Conservation (phyloP, 1,140 invertebrate species). For the Apolygus lucorum region DNA sequence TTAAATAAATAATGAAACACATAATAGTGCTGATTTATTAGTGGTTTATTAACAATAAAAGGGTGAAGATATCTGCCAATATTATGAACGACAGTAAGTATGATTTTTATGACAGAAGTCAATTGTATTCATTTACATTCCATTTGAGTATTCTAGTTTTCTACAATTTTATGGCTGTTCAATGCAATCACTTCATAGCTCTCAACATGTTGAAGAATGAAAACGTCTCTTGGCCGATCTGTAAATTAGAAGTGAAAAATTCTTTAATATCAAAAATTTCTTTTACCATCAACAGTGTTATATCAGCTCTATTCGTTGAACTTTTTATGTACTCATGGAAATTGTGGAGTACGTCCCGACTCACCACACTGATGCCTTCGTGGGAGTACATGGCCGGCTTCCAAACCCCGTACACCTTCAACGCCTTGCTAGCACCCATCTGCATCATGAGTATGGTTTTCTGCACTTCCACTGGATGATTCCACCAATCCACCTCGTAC, state of each 20-base stretch:
- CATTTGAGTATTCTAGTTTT: not conserved
- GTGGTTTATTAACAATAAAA: no score
- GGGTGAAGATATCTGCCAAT: no score
- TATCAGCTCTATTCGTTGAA: not conserved
- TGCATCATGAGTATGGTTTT: slow-evolving; percentile 1
- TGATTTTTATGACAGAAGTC: not conserved
- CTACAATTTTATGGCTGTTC: not conserved
- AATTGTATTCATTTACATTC: not conserved
- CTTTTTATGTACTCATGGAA: not conserved
- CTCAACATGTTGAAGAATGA: not conserved
- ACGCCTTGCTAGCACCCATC: not conserved
- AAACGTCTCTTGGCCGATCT: not conserved
- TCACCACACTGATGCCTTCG: not conserved
- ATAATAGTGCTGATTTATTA: no score
- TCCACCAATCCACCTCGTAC: not conserved
- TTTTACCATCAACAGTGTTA: not conserved
- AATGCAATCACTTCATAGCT: slow-evolving; percentile 3
- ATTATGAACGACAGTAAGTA: not conserved
- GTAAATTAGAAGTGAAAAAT: not conserved
- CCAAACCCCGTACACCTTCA: not conserved
- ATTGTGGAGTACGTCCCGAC: no score
- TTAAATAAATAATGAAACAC: no score
- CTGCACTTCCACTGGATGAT: not conserved
- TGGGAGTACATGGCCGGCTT: not conserved
- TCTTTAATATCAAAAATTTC: not conserved